phyloP scores from a whole-genome alignment of 2,113 vertebrate genomes.

The Platanista minor region DNA sequence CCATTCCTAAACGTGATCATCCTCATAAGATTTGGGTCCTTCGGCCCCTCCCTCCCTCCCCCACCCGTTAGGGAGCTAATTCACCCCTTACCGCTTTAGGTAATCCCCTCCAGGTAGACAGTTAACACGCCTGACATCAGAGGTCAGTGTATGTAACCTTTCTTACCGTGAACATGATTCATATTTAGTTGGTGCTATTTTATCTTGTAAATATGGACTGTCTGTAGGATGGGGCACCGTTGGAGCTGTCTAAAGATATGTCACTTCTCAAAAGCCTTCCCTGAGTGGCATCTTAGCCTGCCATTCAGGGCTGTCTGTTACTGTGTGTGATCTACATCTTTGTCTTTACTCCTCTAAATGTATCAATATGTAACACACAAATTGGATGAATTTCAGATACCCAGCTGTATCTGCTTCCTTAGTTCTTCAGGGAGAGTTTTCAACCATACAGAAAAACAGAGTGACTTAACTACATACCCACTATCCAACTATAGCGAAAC shows the following conservation, averaged over 20 bases:
- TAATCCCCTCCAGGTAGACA: neutral
- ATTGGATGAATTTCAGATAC: neutral
- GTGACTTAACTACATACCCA: neutral
- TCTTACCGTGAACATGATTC: neutral
- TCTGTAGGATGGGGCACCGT: neutral
- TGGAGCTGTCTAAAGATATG: neutral
- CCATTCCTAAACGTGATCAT: neutral
- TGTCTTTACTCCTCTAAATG: neutral
- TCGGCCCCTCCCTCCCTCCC: too few species aligned
- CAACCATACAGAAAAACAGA: neutral
- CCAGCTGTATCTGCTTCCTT: neutral
- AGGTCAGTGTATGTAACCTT: neutral
- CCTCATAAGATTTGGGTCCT: neutral
- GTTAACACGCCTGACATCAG: neutral
- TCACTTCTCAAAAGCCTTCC: neutral
- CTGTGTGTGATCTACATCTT: neutral
- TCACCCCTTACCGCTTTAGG: neutral
- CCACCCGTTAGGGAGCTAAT: neutral
- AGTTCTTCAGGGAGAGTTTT: neutral
- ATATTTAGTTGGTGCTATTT: neutral
- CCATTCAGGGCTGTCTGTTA: neutral
- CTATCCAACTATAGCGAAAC: neutral
- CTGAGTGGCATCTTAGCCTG: neutral
- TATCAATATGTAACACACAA: neutral
- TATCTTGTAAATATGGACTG: neutral